Evolutionary conservation across 2,888 invertebrate genomes (phyloP), one percentile per base, ranked within the genome.

Genomic region (Geotrupes spiniger): DNA sequence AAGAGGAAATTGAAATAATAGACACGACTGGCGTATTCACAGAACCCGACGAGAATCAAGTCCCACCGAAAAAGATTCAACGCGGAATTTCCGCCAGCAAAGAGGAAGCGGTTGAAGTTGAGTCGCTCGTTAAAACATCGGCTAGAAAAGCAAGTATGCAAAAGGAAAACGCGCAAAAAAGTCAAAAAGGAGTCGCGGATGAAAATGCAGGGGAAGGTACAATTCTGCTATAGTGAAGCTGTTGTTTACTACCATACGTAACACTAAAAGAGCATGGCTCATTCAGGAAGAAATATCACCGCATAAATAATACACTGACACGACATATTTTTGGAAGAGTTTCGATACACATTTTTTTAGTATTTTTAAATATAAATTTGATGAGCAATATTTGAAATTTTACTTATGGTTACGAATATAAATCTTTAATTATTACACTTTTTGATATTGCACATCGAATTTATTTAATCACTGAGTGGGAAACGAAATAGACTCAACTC

Each of bases 141-240:
- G 49, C 37, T 15, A 48, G 46, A 37, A 53, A 50, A 38, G 42
- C 43, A 15, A 46, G 43, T 14, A 16, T 40, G n/a, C 36, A 10
- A 26, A 42, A 44, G 10, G 21, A 29, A 36, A 51, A 49, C 29
- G 49, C 50, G 17, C 52, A 36, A 14, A 27, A 40, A 40, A 42
- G 43, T 43, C 62, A 64, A 44, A 69, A 64, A 51, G 72, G 76
- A 8, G 74, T 74, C 49, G 80, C 79, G 49, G 81, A 80, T 46
- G 75, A 74, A 44, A 68, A 71, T 10, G 82, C 83, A 62, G 79
- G 79, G 44, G 80, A 61, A 61, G 66, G 63, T 63, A 63, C 48
- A 59, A 45, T 46, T 45, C 37, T 39, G 42, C 42, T 37, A 29
- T 42, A n/a, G n/a, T 21, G 21, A 21, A 21, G 6, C n/a, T n/a